Conservation (phyloP, 2,888 invertebrate genomes). For the Oligia fasciuncula region DNA sequence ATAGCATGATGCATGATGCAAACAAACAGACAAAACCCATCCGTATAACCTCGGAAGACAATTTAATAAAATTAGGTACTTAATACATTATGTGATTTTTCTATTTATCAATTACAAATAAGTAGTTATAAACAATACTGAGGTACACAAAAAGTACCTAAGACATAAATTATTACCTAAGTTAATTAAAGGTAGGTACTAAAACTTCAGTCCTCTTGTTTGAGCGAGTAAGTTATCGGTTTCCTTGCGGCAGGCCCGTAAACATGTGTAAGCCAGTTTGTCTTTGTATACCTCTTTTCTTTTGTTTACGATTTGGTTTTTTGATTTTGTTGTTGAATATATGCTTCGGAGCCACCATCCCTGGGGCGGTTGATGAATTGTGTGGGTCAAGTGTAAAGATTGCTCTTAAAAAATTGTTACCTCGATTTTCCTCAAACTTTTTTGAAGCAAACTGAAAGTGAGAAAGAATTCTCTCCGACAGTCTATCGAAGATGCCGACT, state of each 20-base stretch:
- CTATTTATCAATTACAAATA: neutral
- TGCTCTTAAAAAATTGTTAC: constrained; percentile 63
- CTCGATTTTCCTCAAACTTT: constrained; percentile 62
- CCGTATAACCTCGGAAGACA: neutral
- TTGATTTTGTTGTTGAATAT: constrained; percentile 49
- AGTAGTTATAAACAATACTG: neutral
- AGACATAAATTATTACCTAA: neutral
- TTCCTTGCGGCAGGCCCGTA: neutral
- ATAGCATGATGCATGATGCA: too few relatives aligned
- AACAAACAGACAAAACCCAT: neutral
- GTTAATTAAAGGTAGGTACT: neutral
- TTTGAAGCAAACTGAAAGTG: constrained; percentile 68
- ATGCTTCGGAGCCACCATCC: constrained; percentile 10
- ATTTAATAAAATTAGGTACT: neutral
- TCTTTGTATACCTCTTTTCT: constrained; percentile 7
- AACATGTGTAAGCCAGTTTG: constrained; percentile 1
- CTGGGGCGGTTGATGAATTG: neutral
- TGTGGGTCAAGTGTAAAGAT: constrained; percentile 58
- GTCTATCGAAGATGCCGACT: constrained; percentile 67
- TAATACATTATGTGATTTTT: neutral
- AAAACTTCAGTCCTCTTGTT: neutral
- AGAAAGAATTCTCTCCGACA: constrained; percentile 61
- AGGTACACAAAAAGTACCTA: neutral
- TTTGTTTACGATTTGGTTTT: constrained; percentile 44
- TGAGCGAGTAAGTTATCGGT: neutral